phyloP scores from a whole-genome alignment of 1,140 invertebrate species.

The Zophobas atratus region DNA sequence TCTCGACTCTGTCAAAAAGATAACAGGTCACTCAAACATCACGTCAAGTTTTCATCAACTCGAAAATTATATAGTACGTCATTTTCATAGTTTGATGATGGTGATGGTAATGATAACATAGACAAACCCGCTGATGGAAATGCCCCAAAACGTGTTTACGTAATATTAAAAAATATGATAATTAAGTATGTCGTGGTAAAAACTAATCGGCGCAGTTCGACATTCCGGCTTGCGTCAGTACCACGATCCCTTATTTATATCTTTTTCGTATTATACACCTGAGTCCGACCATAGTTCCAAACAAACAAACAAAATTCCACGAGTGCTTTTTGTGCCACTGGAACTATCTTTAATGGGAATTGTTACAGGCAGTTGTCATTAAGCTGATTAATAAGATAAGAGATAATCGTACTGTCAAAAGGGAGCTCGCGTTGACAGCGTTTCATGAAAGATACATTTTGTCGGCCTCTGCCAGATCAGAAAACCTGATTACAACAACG shows the following conservation, averaged over 20 bases:
- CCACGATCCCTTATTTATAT: not conserved
- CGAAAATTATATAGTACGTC: too few relatives aligned
- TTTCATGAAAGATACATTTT: conserved; percentile 44
- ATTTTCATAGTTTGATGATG: too few relatives aligned
- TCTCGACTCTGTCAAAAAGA: too few relatives aligned
- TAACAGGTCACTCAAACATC: too few relatives aligned
- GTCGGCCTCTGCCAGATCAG: conserved; percentile 52
- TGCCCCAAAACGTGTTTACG: too few relatives aligned
- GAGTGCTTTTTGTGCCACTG: not conserved
- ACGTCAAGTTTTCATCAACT: too few relatives aligned
- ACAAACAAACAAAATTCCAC: conserved; percentile 34
- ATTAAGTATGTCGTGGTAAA: too few relatives aligned
- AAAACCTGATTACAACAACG: conserved; percentile 46
- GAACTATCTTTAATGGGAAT: not conserved
- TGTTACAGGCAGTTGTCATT: conserved; percentile 42
- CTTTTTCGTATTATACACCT: conserved; percentile 2
- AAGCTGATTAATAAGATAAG: conserved; percentile 48
- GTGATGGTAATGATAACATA: too few relatives aligned
- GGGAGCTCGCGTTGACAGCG: conserved; percentile 46
- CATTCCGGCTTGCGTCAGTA: not conserved
- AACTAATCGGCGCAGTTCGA: too few relatives aligned
- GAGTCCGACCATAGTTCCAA: not conserved
- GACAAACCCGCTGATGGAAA: too few relatives aligned
- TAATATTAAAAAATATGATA: too few relatives aligned
- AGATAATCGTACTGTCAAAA: conserved; percentile 45